These are phyloP conservation scores for Andrena flavipes DNA, from an alignment of 2,888 invertebrate genomes.

Conservation along the genomic window DNA sequence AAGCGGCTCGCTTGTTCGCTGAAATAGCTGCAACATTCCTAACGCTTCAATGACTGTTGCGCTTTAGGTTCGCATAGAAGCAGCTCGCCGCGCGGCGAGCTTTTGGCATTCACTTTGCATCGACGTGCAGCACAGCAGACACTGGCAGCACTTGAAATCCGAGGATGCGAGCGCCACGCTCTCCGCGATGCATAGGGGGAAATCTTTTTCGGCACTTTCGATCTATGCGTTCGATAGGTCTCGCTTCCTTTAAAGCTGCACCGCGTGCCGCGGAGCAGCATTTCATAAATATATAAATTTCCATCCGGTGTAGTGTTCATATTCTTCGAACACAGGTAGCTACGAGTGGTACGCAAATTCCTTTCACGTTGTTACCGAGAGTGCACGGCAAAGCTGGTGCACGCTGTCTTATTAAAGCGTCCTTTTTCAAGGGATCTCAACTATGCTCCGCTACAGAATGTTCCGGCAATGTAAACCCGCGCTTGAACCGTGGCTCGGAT, in stretches of 20 bases:
- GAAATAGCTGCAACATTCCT: constrained; percentile 20
- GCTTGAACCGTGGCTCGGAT: neutral
- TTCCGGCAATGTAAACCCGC: neutral
- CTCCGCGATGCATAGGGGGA: too few species aligned
- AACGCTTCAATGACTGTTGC: constrained; percentile 13
- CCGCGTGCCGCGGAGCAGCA: too few species aligned
- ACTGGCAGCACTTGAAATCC: neutral
- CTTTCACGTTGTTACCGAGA: neutral
- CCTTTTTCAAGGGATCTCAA: neutral
- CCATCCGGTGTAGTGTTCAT: too few species aligned
- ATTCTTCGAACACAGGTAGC: too few species aligned
- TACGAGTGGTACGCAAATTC: too few species aligned
- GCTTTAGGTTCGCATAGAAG: constrained; percentile 1
- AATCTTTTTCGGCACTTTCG: too few species aligned
- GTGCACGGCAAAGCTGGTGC: neutral
- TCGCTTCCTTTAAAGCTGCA: too few species aligned
- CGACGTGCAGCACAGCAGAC: neutral
- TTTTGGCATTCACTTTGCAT: neutral
- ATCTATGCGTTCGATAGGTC: too few species aligned
- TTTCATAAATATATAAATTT: too few species aligned
- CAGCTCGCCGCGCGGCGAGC: neutral
- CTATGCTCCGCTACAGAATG: neutral
- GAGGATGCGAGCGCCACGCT: too few species aligned
- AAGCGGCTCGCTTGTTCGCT: neutral
- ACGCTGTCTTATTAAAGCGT: neutral